Conservation (phyloP, 2,888 invertebrate genomes). For the Drosophila crucigera region DNA sequence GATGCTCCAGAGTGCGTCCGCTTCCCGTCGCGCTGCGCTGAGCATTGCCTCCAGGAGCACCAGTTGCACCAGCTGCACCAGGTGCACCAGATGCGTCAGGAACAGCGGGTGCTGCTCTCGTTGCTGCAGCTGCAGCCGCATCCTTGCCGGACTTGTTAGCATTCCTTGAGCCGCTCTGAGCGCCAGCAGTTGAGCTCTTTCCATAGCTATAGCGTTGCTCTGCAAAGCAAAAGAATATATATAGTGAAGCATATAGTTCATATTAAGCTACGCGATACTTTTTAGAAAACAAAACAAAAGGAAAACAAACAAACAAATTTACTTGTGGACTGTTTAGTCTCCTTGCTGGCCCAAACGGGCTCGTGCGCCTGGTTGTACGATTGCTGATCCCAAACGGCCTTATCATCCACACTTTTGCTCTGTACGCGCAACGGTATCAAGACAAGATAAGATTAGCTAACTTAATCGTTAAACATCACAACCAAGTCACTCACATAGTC, state of each 20-base stretch:
- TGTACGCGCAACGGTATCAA: slow-evolving; percentile 27
- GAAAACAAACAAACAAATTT: too few relatives aligned
- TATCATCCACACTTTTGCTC: slow-evolving; percentile 84
- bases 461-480: background rate
- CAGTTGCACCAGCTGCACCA: background rate
- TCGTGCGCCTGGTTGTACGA: slow-evolving; percentile 82
- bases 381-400: slow-evolving; percentile 85
- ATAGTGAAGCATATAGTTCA: background rate
- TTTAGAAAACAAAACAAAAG: background rate
- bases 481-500: slow-evolving; percentile 75
- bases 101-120: slow-evolving; percentile 24
- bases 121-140: slow-evolving; percentile 22
- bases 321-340: slow-evolving; percentile 78
- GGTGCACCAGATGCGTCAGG: slow-evolving; percentile 2
- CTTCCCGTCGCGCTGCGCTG: slow-evolving; percentile 60
- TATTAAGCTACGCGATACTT: background rate
- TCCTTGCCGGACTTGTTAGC: slow-evolving; percentile 75
- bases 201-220: slow-evolving; percentile 80
- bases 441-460: background rate
- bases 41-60: slow-evolving; percentile 18
- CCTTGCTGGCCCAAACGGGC: slow-evolving; percentile 83
- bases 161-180: slow-evolving; percentile 80
- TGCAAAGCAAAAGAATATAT: slow-evolving; percentile 29
- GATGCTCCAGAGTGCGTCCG: slow-evolving; percentile 60
- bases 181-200: slow-evolving; percentile 71